A percentile compares a stretch with the other conserved stretches of the same genome.
Evolutionary conservation across 2,113 vertebrate species (phyloP).

Genomic region (Isichthys henryi): DNA sequence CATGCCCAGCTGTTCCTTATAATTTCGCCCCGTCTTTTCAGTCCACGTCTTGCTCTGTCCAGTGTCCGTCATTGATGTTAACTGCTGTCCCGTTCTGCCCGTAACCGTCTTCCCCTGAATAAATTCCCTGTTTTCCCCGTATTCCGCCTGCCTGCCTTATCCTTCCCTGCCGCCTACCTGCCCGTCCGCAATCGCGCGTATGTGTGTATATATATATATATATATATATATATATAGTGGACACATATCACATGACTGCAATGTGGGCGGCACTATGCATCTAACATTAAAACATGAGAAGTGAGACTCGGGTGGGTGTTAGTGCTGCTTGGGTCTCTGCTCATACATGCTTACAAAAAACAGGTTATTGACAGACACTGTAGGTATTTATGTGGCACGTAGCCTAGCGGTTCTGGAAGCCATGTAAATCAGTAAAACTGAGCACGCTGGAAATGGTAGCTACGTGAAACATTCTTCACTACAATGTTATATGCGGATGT

Average conservation of each 20-base stretch:
- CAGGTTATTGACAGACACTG: neutral
- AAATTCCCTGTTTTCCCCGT: no score
- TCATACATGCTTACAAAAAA: neutral
- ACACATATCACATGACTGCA: neutral
- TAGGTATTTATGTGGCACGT: neutral
- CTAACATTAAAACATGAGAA: neutral
- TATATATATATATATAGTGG: no score
- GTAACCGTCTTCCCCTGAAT: no score
- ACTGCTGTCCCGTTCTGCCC: no score
- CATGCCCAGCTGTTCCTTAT: no score
- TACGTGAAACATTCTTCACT: neutral
- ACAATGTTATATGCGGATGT: neutral
- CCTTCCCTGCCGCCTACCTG: no score
- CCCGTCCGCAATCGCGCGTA: no score
- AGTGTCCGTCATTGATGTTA: no score
- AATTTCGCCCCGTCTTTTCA: no score
- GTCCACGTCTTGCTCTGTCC: no score
- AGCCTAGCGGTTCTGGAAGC: neutral
- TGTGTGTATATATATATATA: no score
- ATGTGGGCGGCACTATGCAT: neutral
- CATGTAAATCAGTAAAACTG: neutral
- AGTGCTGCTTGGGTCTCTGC: neutral
- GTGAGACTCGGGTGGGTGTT: neutral
- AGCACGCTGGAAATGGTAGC: neutral
- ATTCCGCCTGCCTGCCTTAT: no score